Base-by-base conservation (phyloP, 2,113 vertebrate genomes). In the Etheostoma spectabile region DNA sequence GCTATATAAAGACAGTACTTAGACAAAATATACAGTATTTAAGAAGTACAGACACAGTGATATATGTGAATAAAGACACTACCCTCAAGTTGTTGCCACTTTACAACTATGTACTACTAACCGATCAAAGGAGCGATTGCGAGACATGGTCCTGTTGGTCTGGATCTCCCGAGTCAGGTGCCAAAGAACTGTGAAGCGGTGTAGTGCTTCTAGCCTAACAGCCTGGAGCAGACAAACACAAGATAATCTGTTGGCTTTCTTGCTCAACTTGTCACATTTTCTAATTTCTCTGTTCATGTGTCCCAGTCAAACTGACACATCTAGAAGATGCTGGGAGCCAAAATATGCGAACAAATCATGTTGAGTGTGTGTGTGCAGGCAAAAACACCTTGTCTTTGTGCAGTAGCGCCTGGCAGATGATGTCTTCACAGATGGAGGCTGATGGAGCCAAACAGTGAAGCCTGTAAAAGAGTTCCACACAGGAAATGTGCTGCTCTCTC, bases 121-220 rank as follows among this genome's bases (percentile, higher is more conserved):
- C 98, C 97, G 96, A 56, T 99, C 98, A 78, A 99, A 99, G 48
- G 97, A 99, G 57, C 97, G 97, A 74, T 94, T 97, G 82, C 96
- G 96, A 35, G 97, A 98, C 2, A 96, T 94, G 77, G 96, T 96
- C 74, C 97, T 96, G 90, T 92, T 97, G 86, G 93, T 94, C 67
- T 98, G 97, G 85, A 97, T 96, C 89, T 99, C 98, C 64, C 98
- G 92, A 1, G 97, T 99, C 92, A 99, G 95, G 90, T 99, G 98
- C 98, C 98, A 99, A 84, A 99, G 95, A 67, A 99, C 93, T 0
- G 98, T 98, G 77, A 99, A 99, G 56, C 97, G 92, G 79, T 97
- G 97, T 19, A 99, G 94, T 0, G 98, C 97, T 90, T 99, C 98
- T 91, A 99, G 78, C 69, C 97, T 95, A 5, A 96, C 96, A 22